These are phyloP conservation scores for Denticeps clupeoides DNA, from an alignment of 2,797 vertebrate species.

Conservation along the genomic window DNA sequence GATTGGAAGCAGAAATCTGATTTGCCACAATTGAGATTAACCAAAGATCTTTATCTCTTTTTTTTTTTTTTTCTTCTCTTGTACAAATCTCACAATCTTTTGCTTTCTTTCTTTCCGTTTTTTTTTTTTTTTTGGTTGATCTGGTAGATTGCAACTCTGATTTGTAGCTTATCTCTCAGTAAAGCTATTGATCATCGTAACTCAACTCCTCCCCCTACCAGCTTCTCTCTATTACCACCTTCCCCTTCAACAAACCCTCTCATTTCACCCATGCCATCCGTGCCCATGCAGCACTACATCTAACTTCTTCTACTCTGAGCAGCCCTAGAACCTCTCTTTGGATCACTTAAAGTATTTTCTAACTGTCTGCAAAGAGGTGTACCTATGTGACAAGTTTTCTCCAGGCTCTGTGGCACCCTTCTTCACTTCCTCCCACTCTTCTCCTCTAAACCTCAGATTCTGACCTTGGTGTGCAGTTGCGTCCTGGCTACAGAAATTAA, in stretches of 20 bases:
- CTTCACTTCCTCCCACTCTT: neutral
- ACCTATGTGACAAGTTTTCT: no score
- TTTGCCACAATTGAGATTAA: no score
- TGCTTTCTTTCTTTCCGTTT: neutral
- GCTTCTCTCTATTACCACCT: conserved; percentile 25
- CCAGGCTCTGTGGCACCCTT: conserved; percentile 3
- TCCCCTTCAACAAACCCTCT: neutral
- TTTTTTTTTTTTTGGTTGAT: neutral
- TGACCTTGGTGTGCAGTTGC: conserved; percentile 28
- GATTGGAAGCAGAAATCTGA: no score
- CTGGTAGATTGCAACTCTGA: conserved; percentile 33
- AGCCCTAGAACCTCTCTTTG: no score
- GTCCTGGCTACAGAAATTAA: conserved; percentile 36
- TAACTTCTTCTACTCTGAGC: no score
- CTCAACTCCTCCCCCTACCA: conserved; percentile 35
- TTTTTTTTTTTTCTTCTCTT: neutral
- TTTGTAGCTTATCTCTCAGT: conserved; percentile 36
- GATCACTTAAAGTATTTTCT: no score
- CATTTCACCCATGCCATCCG: conserved; percentile 1
- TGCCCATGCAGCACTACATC: neutral
- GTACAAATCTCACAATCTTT: neutral
- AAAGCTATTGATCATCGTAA: conserved; percentile 11
- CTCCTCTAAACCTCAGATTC: conserved; percentile 28
- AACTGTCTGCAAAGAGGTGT: no score
- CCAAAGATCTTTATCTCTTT: neutral